A percentile compares a stretch with the other conserved stretches of the same genome.
phyloP scores from a whole-genome alignment of 2,113 vertebrate genomes.

The Pluvianellus socialis region DNA sequence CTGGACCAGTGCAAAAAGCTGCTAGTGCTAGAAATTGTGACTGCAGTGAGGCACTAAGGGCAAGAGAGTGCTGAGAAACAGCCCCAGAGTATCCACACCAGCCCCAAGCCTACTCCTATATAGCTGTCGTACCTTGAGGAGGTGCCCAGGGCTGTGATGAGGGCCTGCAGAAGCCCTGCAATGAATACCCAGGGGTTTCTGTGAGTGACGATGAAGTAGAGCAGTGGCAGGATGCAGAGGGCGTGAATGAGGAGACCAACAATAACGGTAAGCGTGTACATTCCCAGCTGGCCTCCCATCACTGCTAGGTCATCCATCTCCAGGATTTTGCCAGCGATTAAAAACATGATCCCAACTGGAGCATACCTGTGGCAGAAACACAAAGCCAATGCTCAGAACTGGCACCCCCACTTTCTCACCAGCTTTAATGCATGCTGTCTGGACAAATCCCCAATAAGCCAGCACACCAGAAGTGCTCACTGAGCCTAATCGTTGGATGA shows the following conservation, averaged over 20 bases:
- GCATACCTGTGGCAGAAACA: conserved; percentile 83
- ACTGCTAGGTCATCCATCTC: conserved; percentile 94
- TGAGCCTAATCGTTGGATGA: background rate
- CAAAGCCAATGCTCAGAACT: background rate
- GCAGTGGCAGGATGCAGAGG: conserved; percentile 87
- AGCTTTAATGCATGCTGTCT: background rate
- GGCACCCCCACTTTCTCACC: background rate
- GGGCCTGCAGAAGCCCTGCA: conserved; percentile 89
- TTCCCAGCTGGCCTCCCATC: conserved; percentile 92
- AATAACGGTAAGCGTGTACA: conserved; percentile 93
- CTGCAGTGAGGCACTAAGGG: background rate
- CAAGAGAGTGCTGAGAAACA: background rate
- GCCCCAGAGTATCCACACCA: background rate
- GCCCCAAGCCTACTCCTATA: background rate
- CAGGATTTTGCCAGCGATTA: conserved; percentile 95
- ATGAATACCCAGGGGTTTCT: conserved; percentile 92
- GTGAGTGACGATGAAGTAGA: conserved; percentile 90
- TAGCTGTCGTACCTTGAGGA: conserved; percentile 86
- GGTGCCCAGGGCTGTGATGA: conserved; percentile 93
- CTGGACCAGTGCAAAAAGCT: background rate
- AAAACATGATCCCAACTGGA: conserved; percentile 93
- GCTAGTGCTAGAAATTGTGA: background rate
- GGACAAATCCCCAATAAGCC: background rate
- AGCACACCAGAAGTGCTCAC: background rate
- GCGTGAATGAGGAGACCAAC: conserved; percentile 92